Conservation (phyloP, 2,113 vertebrate genomes). For the Nyctibius bracteatus region DNA sequence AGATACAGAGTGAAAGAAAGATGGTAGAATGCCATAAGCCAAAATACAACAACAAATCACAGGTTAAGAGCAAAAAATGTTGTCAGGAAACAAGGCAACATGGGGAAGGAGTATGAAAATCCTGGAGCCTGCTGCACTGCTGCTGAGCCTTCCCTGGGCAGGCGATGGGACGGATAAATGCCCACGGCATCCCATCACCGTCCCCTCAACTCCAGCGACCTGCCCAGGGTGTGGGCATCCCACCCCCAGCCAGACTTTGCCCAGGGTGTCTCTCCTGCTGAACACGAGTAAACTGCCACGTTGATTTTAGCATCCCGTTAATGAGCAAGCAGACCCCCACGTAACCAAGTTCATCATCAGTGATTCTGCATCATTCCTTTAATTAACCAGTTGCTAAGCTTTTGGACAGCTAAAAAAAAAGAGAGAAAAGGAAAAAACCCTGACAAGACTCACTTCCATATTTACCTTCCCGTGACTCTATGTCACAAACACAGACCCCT, state of each 20-base stretch:
- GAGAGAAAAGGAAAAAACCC: background rate
- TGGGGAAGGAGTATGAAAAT: background rate
- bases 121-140: background rate
- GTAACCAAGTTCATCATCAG: background rate
- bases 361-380: background rate
- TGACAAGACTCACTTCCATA: background rate
- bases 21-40: background rate
- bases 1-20: background rate
- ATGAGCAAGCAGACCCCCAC: fast-evolving
- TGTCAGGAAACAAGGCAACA: background rate
- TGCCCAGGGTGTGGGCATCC: background rate
- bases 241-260: background rate
- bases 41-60: background rate
- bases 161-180: background rate
- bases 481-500: background rate
- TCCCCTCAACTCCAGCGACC: background rate
- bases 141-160: background rate
- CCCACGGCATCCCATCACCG: background rate
- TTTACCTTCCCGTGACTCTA: background rate
- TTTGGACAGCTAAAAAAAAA: background rate
- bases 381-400: background rate
- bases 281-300: background rate
- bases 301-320: background rate
- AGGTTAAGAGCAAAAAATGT: background rate
- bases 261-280: background rate